These are phyloP conservation scores for Trichopria drosophilae DNA, from an alignment of 2,888 invertebrate species.

Conservation along the genomic window DNA sequence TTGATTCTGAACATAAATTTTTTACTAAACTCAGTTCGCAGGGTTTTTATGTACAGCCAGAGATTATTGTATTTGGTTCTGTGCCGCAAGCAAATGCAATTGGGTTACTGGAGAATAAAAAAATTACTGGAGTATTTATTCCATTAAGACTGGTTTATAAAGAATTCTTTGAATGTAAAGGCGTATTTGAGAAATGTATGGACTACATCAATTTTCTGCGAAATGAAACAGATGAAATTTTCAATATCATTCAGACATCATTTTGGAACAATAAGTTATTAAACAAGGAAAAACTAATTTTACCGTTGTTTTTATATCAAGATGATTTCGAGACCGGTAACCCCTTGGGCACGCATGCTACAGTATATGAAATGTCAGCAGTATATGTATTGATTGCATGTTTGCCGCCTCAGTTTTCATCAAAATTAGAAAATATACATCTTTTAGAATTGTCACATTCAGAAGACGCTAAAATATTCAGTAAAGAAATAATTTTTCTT, in stretches of 20 bases:
- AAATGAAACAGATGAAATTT: not conserved
- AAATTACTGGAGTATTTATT: conserved; percentile 13
- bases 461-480: conserved; percentile 17
- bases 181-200: conserved; percentile 8
- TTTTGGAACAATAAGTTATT: conserved; percentile 10
- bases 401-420: conserved; percentile 8
- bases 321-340: conserved; percentile 13
- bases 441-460: conserved; percentile 10
- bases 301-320: conserved; percentile 8
- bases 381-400: conserved; percentile 15
- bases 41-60: conserved; percentile 16
- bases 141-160: conserved; percentile 5
- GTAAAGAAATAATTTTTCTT: conserved; percentile 1
- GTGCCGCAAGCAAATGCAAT: not conserved
- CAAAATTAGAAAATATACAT: conserved; percentile 15
- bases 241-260: conserved; percentile 15
- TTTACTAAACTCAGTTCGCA: conserved; percentile 8
- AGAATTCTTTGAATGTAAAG: conserved; percentile 14
- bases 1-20: conserved; percentile 19
- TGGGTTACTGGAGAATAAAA: conserved; percentile 14
- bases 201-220: conserved; percentile 1
- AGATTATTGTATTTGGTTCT: conserved; percentile 13
- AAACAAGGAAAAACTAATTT: not conserved
- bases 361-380: conserved; percentile 7
- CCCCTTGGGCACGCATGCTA: conserved; percentile 17